phyloP scores from a whole-genome alignment of 2,113 vertebrate species.

The Echinops telfairi region DNA sequence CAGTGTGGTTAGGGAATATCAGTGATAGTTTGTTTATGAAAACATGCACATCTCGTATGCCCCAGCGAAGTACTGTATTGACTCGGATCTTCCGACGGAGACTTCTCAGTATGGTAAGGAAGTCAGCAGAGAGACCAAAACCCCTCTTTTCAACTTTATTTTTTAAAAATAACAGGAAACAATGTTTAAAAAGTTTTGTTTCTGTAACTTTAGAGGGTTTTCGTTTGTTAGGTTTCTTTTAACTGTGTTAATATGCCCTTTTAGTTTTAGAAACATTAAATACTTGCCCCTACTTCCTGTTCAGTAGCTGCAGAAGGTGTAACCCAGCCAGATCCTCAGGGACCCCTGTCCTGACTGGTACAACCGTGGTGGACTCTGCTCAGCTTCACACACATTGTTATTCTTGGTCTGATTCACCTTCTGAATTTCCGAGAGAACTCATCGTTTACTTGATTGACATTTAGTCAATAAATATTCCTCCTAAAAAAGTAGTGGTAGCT shows the following conservation, averaged over 20 bases:
- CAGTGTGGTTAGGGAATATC: not conserved
- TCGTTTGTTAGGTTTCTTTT: not conserved
- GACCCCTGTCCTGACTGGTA: fast-evolving
- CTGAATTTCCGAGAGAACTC: not conserved
- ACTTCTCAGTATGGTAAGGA: not conserved
- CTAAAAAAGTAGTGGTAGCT: not conserved
- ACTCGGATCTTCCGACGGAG: not conserved
- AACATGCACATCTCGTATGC: not conserved
- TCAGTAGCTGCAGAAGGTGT: not conserved
- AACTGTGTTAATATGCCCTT: not conserved
- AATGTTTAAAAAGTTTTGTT: not conserved
- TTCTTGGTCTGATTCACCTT: not conserved
- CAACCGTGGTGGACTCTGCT: not conserved
- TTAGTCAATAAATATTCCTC: conserved; percentile 37
- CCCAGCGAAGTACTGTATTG: too few relatives aligned
- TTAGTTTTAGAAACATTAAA: not conserved
- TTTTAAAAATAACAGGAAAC: conserved; percentile 29
- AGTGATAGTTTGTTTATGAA: conserved; percentile 32
- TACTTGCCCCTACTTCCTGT: not conserved
- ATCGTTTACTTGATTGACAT: conserved; percentile 5
- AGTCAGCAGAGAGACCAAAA: not conserved
- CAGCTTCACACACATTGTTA: not conserved
- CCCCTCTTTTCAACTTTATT: not conserved
- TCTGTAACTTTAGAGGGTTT: not conserved
- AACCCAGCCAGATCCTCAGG: not conserved